Percentiles rank a stretch among this genome's conserved stretches.
phyloP scores from a whole-genome alignment of 2,797 vertebrate species.

The Chelon labrosus region DNA sequence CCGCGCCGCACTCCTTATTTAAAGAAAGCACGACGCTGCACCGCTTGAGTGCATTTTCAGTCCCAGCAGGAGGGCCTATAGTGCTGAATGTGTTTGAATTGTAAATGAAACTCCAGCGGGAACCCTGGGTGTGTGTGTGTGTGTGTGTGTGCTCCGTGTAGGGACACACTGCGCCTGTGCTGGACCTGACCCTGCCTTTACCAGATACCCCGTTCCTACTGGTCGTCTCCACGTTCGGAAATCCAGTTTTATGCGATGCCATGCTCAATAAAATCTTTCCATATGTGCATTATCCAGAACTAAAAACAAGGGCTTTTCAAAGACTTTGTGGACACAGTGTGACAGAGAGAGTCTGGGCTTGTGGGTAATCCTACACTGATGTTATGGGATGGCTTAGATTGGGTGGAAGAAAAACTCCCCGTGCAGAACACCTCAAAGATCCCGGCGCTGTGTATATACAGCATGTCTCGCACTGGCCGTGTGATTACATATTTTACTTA shows the following conservation, averaged over 20 bases:
- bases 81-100: slow-evolving; percentile 66
- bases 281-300: slow-evolving; percentile 77
- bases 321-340: slow-evolving; percentile 63
- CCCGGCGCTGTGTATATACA: slow-evolving; percentile 26
- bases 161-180: slow-evolving; percentile 30
- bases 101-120: slow-evolving; percentile 55
- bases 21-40: slow-evolving; percentile 21
- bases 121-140: slow-evolving; percentile 13
- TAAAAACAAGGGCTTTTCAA: slow-evolving; percentile 74
- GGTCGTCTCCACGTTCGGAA: slow-evolving; percentile 67
- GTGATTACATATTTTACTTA: slow-evolving; percentile 29
- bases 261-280: slow-evolving; percentile 77
- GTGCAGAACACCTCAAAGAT: slow-evolving; percentile 48
- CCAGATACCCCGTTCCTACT: slow-evolving; percentile 56
- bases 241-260: slow-evolving; percentile 74
- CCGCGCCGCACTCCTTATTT: slow-evolving; percentile 5
- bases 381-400: slow-evolving; percentile 63
- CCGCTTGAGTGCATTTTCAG: slow-evolving; percentile 54
- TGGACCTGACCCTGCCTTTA: slow-evolving; percentile 41
- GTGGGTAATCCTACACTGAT: slow-evolving; percentile 65
- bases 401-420: slow-evolving; percentile 50
- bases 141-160: slow-evolving; percentile 22
- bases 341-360: slow-evolving; percentile 58
- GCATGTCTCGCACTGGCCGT: slow-evolving; percentile 13
- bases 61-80: slow-evolving; percentile 50